A percentile compares a stretch with the other conserved stretches of the same genome.
phyloP scores from a whole-genome alignment of 23 tunicate species.

The Styela clava region DNA sequence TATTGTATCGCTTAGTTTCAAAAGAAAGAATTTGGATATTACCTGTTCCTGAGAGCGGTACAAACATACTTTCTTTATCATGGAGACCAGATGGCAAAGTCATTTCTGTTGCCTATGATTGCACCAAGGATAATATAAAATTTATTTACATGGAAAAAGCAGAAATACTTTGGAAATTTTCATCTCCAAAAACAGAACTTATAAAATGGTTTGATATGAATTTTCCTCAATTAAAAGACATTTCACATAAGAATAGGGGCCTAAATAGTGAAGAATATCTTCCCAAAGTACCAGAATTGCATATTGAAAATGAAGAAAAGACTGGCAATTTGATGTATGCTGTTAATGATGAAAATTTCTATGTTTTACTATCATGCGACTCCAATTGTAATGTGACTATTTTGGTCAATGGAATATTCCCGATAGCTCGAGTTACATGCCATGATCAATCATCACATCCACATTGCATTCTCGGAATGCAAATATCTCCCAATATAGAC shows the following conservation, averaged over 20 bases:
- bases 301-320: not conserved
- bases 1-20: constrained; percentile 48
- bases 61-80: constrained; percentile 46
- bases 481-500: not conserved
- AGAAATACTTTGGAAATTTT: constrained; percentile 35
- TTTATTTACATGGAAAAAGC: constrained; percentile 76
- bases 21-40: constrained; percentile 58
- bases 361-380: constrained; percentile 5
- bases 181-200: not conserved
- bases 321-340: not conserved
- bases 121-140: constrained; percentile 31
- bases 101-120: constrained; percentile 49
- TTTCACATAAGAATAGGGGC: not conserved
- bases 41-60: constrained; percentile 39
- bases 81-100: constrained; percentile 94
- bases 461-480: not conserved
- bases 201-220: constrained; percentile 49
- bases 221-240: not conserved
- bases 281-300: constrained; percentile 11
- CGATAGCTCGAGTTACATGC: not conserved
- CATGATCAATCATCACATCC: not conserved
- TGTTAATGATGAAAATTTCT: not conserved
- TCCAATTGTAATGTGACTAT: constrained; percentile 2
- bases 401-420: constrained; percentile 23
- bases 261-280: constrained; percentile 22